Evolutionary conservation across 2,113 vertebrate species (phyloP), one percentile per base, ranked within the genome.

Genomic region (Axis porcinus): DNA sequence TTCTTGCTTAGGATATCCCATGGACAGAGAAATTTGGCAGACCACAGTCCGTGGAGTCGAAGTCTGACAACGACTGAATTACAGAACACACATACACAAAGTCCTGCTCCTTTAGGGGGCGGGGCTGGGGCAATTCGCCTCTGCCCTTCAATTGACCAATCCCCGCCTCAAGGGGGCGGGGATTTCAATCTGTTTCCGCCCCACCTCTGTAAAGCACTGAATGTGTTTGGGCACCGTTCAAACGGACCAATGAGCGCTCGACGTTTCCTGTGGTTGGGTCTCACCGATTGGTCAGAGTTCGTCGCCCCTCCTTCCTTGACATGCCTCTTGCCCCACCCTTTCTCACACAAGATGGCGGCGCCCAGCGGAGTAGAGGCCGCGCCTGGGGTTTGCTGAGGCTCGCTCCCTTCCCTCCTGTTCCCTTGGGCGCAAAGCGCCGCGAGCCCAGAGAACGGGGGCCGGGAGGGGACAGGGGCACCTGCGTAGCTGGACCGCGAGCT

Each of bases 271-370:
- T 0, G 10, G 36, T 23, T 85, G 45, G 0, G 21, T 50, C 55
- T 43, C 21, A 1, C 67, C 36, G 28, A 99, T 98, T 99, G 98
- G 98, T 1, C 13, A 3, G 8, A 2, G 47, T 40, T 58, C 19
- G 28, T 94, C 4, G 45, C 47, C 45, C 94, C 86, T 27, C 97
- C 89, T 54, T 33, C 15, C 45, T 15, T 4, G 16, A n/a, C 92
- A 27, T n/a, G 45, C 43, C 0, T 1, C 28, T 79, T 60, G 58
- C 62, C 76, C 36, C 93, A 90, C 95, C 96, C 58, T 62, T 45
- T 43, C 28, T 50, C 89, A 14, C 82, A 45, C 96, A 98, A 98
- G 94, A 98, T 98, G 98, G 98, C 97, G 97, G 98, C 97, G 97
- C 97, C 98, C 98, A 96, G 92, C 12, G 9, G 82, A 83, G 33